Conservation (phyloP, 2,888 invertebrate species). For the Candidula unifasciata region DNA sequence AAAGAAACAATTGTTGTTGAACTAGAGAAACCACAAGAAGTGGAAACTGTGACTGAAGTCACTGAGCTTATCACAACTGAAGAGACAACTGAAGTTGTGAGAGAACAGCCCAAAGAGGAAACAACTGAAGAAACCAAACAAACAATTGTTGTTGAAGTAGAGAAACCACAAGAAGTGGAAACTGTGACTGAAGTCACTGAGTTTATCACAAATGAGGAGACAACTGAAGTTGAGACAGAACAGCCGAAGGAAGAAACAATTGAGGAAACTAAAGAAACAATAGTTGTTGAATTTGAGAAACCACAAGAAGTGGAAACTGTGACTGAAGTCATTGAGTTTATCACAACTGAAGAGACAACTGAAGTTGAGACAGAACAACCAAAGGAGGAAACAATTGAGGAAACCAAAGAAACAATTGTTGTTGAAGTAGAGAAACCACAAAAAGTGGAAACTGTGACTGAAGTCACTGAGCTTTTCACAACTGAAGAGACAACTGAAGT, state of each 20-base stretch:
- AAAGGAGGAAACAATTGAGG: conserved; percentile 53
- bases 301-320: background rate
- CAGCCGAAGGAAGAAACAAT: conserved; percentile 51
- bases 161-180: conserved; percentile 49
- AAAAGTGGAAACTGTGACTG: conserved; percentile 56
- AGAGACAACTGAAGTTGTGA: conserved; percentile 22
- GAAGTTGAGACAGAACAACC: conserved; percentile 57
- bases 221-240: background rate
- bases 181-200: conserved; percentile 46
- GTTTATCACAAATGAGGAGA: conserved; percentile 21
- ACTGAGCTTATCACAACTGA: conserved; percentile 45
- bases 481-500: conserved; percentile 39
- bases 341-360: conserved; percentile 37
- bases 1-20: conserved; percentile 52
- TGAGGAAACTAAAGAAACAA: conserved; percentile 17
- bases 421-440: conserved; percentile 57
- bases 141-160: conserved; percentile 52
- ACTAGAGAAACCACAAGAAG: conserved; percentile 42
- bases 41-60: conserved; percentile 48
- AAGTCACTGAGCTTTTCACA: conserved; percentile 7
- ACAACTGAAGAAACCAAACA: conserved; percentile 53
- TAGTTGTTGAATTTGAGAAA: conserved; percentile 29
- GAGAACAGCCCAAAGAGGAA: conserved; percentile 35
- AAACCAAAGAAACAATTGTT: conserved; percentile 46
- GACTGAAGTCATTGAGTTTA: background rate